Evolutionary conservation across 2,797 vertebrate species (phyloP).

Genomic region (Serranus cabrilla): DNA sequence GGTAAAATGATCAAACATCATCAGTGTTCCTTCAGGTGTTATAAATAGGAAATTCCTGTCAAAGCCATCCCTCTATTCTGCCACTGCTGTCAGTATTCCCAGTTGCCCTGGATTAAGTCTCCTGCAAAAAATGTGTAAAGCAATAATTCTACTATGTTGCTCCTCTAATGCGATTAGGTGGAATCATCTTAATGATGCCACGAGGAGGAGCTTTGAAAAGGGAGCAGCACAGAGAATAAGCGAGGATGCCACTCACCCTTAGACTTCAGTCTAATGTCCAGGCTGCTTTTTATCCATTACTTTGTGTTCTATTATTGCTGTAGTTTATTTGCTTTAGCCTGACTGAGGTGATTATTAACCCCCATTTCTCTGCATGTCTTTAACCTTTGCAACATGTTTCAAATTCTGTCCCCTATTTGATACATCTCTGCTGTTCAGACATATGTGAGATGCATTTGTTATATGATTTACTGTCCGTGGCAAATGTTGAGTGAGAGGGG

Average conservation of each 20-base stretch:
- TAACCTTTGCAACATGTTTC: background rate
- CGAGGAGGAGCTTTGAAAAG: slow-evolving; percentile 55
- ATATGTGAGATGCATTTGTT: background rate
- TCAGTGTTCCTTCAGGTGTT: slow-evolving; percentile 26
- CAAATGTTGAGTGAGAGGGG: background rate
- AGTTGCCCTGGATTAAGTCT: slow-evolving; percentile 66
- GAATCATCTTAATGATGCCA: slow-evolving; percentile 67
- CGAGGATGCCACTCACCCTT: slow-evolving; percentile 32
- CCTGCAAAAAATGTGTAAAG: slow-evolving; percentile 50
- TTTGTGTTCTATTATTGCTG: background rate
- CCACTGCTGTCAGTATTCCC: slow-evolving; percentile 46
- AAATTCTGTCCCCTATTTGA: background rate
- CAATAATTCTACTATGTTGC: slow-evolving; percentile 64
- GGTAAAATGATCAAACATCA: background rate
- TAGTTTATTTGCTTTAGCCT: slow-evolving; percentile 4
- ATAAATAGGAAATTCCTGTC: slow-evolving; percentile 26
- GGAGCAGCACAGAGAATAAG: slow-evolving; percentile 24
- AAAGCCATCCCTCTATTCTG: slow-evolving; percentile 24
- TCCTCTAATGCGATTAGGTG: slow-evolving; percentile 75
- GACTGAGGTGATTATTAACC: background rate
- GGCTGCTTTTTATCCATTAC: background rate
- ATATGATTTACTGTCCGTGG: background rate
- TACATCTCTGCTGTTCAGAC: background rate
- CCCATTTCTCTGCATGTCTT: background rate
- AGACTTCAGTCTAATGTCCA: slow-evolving; percentile 25